Percentiles rank a stretch among this genome's conserved stretches.
Conservation (phyloP, 2,797 vertebrate species). For the Leptodactylus fallax region DNA sequence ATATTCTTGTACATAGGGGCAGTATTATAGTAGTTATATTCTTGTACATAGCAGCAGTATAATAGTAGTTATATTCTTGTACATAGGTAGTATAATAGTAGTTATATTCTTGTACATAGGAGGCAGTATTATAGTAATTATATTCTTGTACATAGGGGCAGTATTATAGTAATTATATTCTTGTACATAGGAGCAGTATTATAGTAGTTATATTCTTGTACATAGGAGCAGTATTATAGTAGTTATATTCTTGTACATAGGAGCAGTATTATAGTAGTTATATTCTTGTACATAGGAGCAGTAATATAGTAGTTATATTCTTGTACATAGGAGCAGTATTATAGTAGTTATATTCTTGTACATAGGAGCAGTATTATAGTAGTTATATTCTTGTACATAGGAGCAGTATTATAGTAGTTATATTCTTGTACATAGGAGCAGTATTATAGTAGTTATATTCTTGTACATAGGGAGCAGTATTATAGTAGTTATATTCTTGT, state of each 20-base stretch:
- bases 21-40: too few species aligned
- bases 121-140: not conserved
- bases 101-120: not conserved
- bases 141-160: not conserved
- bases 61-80: too few species aligned
- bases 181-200: not conserved
- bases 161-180: not conserved
- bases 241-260: conserved; percentile 7
- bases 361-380: not conserved
- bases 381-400: conserved; percentile 3
- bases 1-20: too few species aligned
- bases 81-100: too few species aligned
- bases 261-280: not conserved
- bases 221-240: not conserved
- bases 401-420: conserved; percentile 2
- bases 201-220: not conserved
- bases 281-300: not conserved
- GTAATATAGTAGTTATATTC: conserved; percentile 17
- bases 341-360: conserved; percentile 1
- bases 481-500: conserved; percentile 9
- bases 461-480: conserved; percentile 11
- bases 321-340: not conserved
- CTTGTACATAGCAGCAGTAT: too few species aligned
- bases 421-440: conserved; percentile 1
- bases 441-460: conserved; percentile 10